Base-by-base conservation (phyloP, 2,113 vertebrate genomes). In the Urocynchramus pylzowi region DNA sequence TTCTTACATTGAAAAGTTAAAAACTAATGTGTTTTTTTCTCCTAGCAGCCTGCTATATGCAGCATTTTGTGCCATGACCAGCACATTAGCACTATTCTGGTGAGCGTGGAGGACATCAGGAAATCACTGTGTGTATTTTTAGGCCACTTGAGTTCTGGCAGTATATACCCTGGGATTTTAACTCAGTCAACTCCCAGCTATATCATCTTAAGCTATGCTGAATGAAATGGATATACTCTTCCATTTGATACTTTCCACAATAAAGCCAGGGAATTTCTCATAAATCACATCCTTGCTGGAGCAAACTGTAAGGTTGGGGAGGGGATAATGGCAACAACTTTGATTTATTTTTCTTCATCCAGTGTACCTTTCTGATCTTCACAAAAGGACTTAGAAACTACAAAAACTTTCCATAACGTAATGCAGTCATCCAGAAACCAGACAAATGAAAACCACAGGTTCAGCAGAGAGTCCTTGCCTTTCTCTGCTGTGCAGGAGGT, bases 101-200 rank as follows among this genome's bases (percentile, higher is more conserved):
- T 75, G 80, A 75, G 71, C 21, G n/a, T 93, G 86, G 86, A 94
- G 70, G 44, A 87, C 69, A 69, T 87, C 65, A 57, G 83, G 52
- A 96, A 95, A 96, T 91, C 86, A 65, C 45, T 61, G 64, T 53
- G 65, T 73, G 44, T 84, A 93, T 94, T 92, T 96, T 96, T 78
- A 96, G 83, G 57, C 49, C 80, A 47, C 53, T 93, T 81, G 64
- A 92, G 31, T 78, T 78, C 86, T 93, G 90, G 68, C 92, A 94
- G 49, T 64, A 54, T 79, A 83, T 67, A 90, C 10, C 41, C 44
- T 64, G 53, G 80, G 90, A 92, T 96, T 96, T 96, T 69, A 92
- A 39, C 54, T 93, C 73, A 71, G 73, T 87, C 71, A 89, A 13
- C 44, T 90, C 92, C 39, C 68, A 92, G 52, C 83, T 94, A 77